These are phyloP conservation scores for Tarsius wallacei DNA, from an alignment of 2,797 vertebrate genomes.

Conservation along the genomic window DNA sequence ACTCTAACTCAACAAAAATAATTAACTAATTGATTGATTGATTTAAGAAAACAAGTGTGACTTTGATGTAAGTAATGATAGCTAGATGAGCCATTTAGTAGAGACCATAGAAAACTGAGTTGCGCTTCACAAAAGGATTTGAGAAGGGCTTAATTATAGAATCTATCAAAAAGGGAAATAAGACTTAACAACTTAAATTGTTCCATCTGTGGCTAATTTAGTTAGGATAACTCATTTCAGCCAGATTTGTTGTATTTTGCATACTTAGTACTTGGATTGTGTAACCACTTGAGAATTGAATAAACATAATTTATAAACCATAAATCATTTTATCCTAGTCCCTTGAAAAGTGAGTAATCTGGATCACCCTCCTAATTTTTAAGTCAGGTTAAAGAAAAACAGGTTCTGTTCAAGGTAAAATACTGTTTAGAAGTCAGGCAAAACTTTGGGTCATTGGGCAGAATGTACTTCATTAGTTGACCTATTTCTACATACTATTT, in stretches of 20 bases:
- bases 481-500: conserved; percentile 35
- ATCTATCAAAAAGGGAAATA: conserved; percentile 74
- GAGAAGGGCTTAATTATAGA: conserved; percentile 47
- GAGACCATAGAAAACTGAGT: conserved; percentile 76
- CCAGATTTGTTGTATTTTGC: conserved; percentile 80
- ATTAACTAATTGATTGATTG: no score
- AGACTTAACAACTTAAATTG: conserved; percentile 61
- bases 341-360: conserved; percentile 59
- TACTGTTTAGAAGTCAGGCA: conserved; percentile 61
- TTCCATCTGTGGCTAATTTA: conserved; percentile 86
- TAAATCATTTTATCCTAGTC: conserved; percentile 54
- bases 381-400: neutral
- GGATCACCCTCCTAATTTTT: conserved; percentile 36
- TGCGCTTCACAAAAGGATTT: conserved; percentile 70
- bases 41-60: no score
- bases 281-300: conserved; percentile 81
- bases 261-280: conserved; percentile 78
- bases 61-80: conserved; percentile 41
- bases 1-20: no score
- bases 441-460: conserved; percentile 38
- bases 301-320: conserved; percentile 77
- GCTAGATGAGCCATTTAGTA: neutral
- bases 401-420: conserved; percentile 58
- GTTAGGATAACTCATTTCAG: conserved; percentile 83
- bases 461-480: conserved; percentile 56